Evolutionary conservation across 2,797 vertebrate species (phyloP).

Genomic region (Acipenser transmontanus): DNA sequence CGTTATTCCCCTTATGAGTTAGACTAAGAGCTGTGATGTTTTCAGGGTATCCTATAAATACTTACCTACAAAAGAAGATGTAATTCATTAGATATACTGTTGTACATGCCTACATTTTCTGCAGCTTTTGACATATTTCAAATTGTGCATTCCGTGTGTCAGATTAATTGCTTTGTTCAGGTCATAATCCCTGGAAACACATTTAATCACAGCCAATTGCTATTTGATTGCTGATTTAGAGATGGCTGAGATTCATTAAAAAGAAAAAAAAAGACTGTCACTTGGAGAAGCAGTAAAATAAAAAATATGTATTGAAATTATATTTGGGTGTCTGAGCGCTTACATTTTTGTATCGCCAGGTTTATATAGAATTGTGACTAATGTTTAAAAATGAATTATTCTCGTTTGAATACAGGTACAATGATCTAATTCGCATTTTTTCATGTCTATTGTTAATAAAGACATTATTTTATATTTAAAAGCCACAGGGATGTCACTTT

Average conservation of each 20-base stretch:
- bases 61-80: background rate
- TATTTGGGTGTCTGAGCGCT: background rate
- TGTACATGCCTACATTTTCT: constrained; percentile 1
- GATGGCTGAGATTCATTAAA: constrained; percentile 3
- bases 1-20: too few species aligned
- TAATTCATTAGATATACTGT: background rate
- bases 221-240: background rate
- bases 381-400: too few species aligned
- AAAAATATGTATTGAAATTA: constrained; percentile 3
- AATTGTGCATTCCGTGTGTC: too few species aligned
- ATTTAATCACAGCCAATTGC: constrained; percentile 8
- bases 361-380: too few species aligned
- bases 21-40: too few species aligned
- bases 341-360: too few species aligned
- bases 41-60: background rate
- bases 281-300: background rate
- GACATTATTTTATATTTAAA: too few species aligned
- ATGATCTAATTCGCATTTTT: too few species aligned
- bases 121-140: constrained; percentile 9
- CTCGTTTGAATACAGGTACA: too few species aligned
- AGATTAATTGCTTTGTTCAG: constrained; percentile 1
- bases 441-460: too few species aligned
- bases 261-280: background rate
- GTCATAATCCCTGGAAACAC: constrained; percentile 20
- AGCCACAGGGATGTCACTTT: too few species aligned